phyloP scores from a whole-genome alignment of 2,113 vertebrate species.

The Actinemys pallida region DNA sequence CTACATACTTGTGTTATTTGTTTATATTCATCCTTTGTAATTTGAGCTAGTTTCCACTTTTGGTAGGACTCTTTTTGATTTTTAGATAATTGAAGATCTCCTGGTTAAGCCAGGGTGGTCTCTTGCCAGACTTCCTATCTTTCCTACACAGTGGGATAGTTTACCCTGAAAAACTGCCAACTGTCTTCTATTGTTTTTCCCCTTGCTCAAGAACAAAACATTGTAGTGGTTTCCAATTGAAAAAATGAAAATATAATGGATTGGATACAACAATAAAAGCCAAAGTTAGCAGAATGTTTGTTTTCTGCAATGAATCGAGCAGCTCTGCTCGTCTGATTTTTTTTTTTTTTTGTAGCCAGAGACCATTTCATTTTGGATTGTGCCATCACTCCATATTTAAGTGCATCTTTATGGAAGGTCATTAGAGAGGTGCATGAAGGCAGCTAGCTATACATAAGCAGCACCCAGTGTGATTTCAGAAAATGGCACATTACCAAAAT shows the following conservation, averaged over 20 bases:
- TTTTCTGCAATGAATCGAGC: not conserved
- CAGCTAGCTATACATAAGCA: not conserved
- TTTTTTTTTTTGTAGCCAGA: not conserved
- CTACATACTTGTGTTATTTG: too few relatives aligned
- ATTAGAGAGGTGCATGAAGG: not conserved
- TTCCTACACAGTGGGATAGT: too few relatives aligned
- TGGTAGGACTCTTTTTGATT: too few relatives aligned
- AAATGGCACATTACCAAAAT: not conserved
- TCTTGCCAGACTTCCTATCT: too few relatives aligned
- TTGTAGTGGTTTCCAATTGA: fast-evolving
- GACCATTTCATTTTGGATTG: not conserved
- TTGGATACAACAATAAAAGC: fast-evolving
- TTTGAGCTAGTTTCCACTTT: too few relatives aligned
- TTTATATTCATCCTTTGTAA: too few relatives aligned
- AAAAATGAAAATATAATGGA: not conserved
- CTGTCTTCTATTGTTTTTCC: too few relatives aligned
- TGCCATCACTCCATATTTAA: fast-evolving
- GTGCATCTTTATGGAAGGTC: not conserved
- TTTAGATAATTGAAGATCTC: too few relatives aligned
- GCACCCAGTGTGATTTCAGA: not conserved
- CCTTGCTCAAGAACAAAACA: not conserved
- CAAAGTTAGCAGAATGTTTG: not conserved
- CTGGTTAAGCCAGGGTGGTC: too few relatives aligned
- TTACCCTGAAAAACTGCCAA: too few relatives aligned
- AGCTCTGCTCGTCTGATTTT: not conserved